Base-by-base conservation (phyloP, 2,797 vertebrate species). In the Vespertilio murinus region DNA sequence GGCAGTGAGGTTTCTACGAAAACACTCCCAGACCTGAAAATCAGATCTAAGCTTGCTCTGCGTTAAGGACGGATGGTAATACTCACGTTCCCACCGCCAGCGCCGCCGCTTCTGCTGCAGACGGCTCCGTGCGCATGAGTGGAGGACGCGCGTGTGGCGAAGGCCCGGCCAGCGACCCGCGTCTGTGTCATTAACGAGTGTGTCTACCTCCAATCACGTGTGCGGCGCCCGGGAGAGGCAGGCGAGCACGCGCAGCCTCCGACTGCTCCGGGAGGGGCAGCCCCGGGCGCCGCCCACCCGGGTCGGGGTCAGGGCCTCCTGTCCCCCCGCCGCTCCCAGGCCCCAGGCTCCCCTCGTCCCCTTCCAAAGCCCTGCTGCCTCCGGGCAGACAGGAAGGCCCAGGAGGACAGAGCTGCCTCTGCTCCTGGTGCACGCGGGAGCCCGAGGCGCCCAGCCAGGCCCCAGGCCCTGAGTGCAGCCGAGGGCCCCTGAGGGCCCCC, bases 101-200 rank as follows among this genome's bases (percentile, higher is more conserved):
- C 13, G 56, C 18, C 28, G 28, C 33, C n/a, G 7, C 17, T 11
- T 9, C 56, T 42, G n/a, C 22, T 61, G 61, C 82, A 18, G n/a
- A n/a, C 35, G 20, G 23, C 38, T 23, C 30, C 5, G 0, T 9
- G 4, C n/a, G 54, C 0, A 0, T 42, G 13, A 64, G 10, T 10
- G 40, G 71, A 42, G 23, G 61, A 18, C 14, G 25, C 75, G 20
- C 67, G 35, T 33, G n/a, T 18, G 33, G 35, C 35, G 45, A 61
- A 73, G 40, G 18, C 33, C 3, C 4, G 16, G 45, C 47, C 3
- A 14, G 14, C 17, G 18, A 33, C 59, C 59, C 11, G 10, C 28
- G 10, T 6, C 13, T 64, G 25, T 69, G 25, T 78, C 64, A 22
- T 47, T 89, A 20, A 40, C 10, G 2, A 80, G 42, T 54, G 22